Base-by-base conservation (phyloP, 30 jellyfish, hydroid and myxozoan genomes). In the Clytia hemisphaerica region DNA sequence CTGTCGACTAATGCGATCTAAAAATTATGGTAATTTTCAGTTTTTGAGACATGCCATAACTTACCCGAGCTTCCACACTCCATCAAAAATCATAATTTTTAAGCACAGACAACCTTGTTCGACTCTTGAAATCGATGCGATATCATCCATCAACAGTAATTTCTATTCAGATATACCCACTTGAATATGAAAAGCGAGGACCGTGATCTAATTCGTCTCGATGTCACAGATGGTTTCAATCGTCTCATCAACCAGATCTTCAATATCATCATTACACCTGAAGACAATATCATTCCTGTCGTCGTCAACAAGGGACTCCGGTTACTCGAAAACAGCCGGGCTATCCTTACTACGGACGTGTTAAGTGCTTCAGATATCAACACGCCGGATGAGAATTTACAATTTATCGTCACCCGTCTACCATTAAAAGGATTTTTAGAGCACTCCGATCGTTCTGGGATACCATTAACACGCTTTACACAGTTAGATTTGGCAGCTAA, bases 301-400 rank as follows among this genome's bases (percentile, higher is more conserved):
- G 95, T 91, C 72, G 92, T 82, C 68, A 77, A 63, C 67, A 62
- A 72, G 44, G 99, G 94, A 1, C 88, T 91, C 61, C 82, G 88
- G 0, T 24, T 91, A 30, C 72, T 69, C 49, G 94, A 91, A 66
- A 88, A 88, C 22, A 87, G 73, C 71, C 70, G 86, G 24, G 83
- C 75, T 60, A 72, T 84, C 27, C 64, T 91, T 63, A 75, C 99
- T 6, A 91, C 99, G 2, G 99, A 91, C 61, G 54, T 91, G 26
- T 77, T 91, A 9, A 91, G 99, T 48, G 99, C 99, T 10, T 76
- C 95, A 25, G 99, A 91, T 67, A 28, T 78, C 44, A 91, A 91
- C 85, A 82, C 92, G 63, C 83, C 81, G 24, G 99, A 91, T 50
- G 88, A 81, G 67, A 65, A 67, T 21, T 51, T 91, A 22, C 84